Evolutionary conservation across 2,888 invertebrate genomes (phyloP).

Genomic region (Frankliniella intonsa): DNA sequence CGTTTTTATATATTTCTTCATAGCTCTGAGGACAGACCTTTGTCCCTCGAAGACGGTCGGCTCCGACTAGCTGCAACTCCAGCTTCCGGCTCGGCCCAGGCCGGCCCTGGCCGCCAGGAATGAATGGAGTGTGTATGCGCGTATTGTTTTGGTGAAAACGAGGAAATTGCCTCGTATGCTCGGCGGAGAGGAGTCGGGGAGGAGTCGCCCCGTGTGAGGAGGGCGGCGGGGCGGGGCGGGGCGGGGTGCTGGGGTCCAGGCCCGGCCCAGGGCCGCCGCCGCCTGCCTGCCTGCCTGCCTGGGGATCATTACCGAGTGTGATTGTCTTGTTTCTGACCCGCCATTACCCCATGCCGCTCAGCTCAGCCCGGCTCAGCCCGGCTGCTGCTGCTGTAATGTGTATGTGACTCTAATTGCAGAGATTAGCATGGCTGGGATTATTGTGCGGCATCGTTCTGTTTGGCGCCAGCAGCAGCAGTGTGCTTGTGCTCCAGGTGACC

Average conservation of each 20-base stretch:
- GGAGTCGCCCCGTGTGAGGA: neutral
- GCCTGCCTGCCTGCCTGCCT: too few species aligned
- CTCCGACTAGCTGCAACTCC: too few species aligned
- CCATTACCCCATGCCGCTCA: neutral
- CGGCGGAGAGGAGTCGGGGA: neutral
- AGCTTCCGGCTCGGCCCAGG: too few species aligned
- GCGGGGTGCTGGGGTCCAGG: neutral
- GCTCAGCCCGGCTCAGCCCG: neutral
- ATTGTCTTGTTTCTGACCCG: slow-evolving; percentile 22
- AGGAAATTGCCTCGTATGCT: neutral
- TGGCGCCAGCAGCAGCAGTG: neutral
- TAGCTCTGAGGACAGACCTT: too few species aligned
- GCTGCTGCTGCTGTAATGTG: neutral
- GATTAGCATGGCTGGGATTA: slow-evolving; percentile 15
- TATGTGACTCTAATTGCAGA: slow-evolving; percentile 17
- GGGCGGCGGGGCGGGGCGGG: neutral
- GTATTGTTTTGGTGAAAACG: slow-evolving; percentile 9
- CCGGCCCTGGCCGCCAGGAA: too few species aligned
- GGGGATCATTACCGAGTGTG: slow-evolving; percentile 6
- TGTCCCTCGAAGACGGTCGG: too few species aligned
- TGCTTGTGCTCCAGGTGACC: neutral
- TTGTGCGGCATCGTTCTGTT: neutral
- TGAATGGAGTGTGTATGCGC: neutral
- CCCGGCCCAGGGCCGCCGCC: too few species aligned
- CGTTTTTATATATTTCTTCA: too few species aligned